Evolutionary conservation across 2,797 vertebrate genomes (phyloP), one percentile per base, ranked within the genome.

Genomic region (Loriculus beryllinus): DNA sequence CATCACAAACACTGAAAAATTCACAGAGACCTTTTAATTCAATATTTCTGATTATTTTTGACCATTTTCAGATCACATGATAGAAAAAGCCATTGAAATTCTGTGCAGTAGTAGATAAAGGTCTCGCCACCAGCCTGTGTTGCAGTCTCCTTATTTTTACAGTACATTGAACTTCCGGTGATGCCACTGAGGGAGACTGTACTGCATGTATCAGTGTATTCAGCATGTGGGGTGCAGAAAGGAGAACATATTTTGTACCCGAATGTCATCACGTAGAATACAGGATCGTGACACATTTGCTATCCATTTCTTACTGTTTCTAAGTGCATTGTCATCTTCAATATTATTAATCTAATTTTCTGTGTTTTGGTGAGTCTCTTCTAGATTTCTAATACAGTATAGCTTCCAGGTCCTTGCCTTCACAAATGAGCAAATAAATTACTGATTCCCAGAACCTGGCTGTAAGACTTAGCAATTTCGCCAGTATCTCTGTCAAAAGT

Each of bases 341-440:
- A 37, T 93, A 40, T 35, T 80, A 42, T 37, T 43, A 8, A 31
- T 35, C 5, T 20, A 7, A 33, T 81, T 75, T 83, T 82, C 21
- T 60, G 12, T 71, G 48, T 35, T 92, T 88, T 57, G 9, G 33
- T 37, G 21, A 72, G 6, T 42, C 6, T 79, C 22, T 59, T 0
- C 0, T 40, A 47, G 65, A 79, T 75, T 90, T 64, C 22, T 83
- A 26, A 18, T 33, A 22, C 62, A 28, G 1, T 31, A 7, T 28
- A 60, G 6, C 79, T 93, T 96, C 37, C 72, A 89, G 56, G 52
- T 59, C 40, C 33, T 86, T 39, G 48, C 75, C 56, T 64, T 84
- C 56, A 29, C 62, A 91, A 77, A 63, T 52, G 29, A 91, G 33
- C 19, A 90, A 96, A 80, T 70, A 49, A 78, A 94, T 94, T 69